Conservation (phyloP, 1,140 invertebrate species). For the Diorhabda carinulata region DNA sequence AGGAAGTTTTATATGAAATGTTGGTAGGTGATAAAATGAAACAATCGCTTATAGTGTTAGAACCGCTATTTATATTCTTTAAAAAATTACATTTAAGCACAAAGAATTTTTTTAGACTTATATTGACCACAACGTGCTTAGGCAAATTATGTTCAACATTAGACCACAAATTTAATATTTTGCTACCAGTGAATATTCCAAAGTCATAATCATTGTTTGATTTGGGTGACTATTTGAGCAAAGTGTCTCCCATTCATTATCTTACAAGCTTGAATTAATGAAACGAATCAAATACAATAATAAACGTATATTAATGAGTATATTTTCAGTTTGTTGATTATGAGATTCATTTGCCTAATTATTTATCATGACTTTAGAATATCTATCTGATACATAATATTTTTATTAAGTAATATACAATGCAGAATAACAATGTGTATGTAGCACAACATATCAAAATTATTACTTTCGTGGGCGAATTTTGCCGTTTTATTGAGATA, state of each 20-base stretch:
- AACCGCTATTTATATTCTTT: slow-evolving; percentile 31
- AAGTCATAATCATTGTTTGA: not conserved
- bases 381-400: slow-evolving; percentile 1
- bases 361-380: not conserved
- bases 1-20: too few species aligned
- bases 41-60: slow-evolving; percentile 16
- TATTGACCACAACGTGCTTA: slow-evolving; percentile 11
- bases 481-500: not conserved
- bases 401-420: slow-evolving; percentile 1
- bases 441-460: slow-evolving; percentile 10
- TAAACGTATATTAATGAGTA: too few species aligned
- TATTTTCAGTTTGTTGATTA: too few species aligned
- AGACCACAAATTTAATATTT: slow-evolving; percentile 17
- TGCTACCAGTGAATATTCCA: not conserved
- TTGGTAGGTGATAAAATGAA: not conserved
- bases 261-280: too few species aligned
- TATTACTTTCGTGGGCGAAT: slow-evolving; percentile 1
- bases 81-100: slow-evolving; percentile 35
- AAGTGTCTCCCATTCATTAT: too few species aligned
- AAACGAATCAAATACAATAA: too few species aligned
- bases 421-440: slow-evolving; percentile 10
- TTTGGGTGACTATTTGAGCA: too few species aligned
- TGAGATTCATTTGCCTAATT: too few species aligned
- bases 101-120: slow-evolving; percentile 24
- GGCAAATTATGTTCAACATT: slow-evolving; percentile 16